Conservation (phyloP, 2,797 vertebrate species). For the Amblyraja radiata region DNA sequence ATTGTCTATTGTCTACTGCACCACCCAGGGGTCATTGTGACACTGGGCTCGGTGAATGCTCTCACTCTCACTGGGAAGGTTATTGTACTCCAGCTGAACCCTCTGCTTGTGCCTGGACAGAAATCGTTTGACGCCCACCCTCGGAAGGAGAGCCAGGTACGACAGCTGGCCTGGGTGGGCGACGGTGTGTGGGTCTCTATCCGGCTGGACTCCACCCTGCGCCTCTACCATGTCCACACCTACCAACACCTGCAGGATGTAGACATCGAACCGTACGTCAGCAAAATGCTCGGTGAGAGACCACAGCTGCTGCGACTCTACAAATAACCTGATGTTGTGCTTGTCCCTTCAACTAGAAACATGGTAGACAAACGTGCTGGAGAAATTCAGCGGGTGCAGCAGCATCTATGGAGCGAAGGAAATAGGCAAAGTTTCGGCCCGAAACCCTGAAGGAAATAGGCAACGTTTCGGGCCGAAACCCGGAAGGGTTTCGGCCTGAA, state of each 20-base stretch:
- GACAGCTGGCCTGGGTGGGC: slow-evolving; percentile 89
- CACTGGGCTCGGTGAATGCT: neutral
- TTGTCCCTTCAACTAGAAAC: too few species aligned
- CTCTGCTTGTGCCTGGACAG: slow-evolving; percentile 50
- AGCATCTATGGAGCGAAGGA: too few species aligned
- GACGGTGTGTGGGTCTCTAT: slow-evolving; percentile 98
- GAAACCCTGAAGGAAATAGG: too few species aligned
- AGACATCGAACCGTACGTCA: slow-evolving; percentile 97
- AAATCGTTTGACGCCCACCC: slow-evolving; percentile 97
- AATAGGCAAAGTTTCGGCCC: too few species aligned
- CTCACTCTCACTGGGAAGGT: neutral
- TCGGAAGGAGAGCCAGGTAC: slow-evolving; percentile 92
- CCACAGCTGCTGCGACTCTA: too few species aligned
- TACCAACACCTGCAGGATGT: slow-evolving; percentile 93
- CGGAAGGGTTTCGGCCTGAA: too few species aligned
- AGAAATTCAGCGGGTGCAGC: too few species aligned
- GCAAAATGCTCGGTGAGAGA: slow-evolving; percentile 96
- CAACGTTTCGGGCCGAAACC: too few species aligned
- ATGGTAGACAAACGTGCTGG: too few species aligned
- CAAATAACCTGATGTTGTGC: too few species aligned
- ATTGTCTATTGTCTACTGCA: too few species aligned
- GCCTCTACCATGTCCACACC: slow-evolving; percentile 92
- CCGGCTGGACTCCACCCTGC: slow-evolving; percentile 87
- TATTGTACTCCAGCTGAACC: neutral
- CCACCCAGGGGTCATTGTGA: neutral